Evolutionary conservation across 2,113 vertebrate genomes (phyloP), one percentile per base, ranked within the genome.

Genomic region (Saguinus imperator): DNA sequence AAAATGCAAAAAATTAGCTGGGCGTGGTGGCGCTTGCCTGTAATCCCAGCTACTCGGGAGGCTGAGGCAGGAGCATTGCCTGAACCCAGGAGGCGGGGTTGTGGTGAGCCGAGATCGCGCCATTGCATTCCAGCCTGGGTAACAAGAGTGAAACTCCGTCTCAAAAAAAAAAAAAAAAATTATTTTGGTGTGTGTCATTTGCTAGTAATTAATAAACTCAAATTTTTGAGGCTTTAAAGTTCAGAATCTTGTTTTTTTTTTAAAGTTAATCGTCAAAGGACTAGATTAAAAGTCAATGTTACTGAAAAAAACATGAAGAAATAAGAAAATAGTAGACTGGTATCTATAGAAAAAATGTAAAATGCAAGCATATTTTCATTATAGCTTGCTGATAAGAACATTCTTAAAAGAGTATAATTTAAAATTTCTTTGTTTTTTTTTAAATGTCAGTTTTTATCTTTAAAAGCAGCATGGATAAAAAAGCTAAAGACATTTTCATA

Each of bases 371-470:
- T 61, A 77, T 91, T 97, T 96, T 95, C 18, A 89, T 75, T 96
- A n/a, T 79, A 70, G 70, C 20, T 93, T 94, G 2, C 32, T 87
- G 35, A 89, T 61, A n/a, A 25, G 10, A 89, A 87, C 43, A 64
- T 91, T 94, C 9, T 76, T 89, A 37, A 92, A 91, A 95, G 37
- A 81, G 88, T 86, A 25, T 77, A 89, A 61, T 50, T 32, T 86
- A 96, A 91, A 82, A 52, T 95, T 12, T 48, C 11, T 87, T 87
- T 55, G 80, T 91, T 89, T 87, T 94, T 61, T 43, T 64, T 64
- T 94, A 48, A 96, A 75, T 92, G n/a, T 40, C 23, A 76, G 1
- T 94, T 94, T 95, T 94, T 94, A 20, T 96, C 45, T 95, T 96
- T 87, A 48, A 94, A 72, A 97, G 61, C 48, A 87, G 20, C 52